Evolutionary conservation across 1,140 invertebrate genomes (phyloP), one percentile per base, ranked within the genome.

Genomic region (Chymomyza costata): DNA sequence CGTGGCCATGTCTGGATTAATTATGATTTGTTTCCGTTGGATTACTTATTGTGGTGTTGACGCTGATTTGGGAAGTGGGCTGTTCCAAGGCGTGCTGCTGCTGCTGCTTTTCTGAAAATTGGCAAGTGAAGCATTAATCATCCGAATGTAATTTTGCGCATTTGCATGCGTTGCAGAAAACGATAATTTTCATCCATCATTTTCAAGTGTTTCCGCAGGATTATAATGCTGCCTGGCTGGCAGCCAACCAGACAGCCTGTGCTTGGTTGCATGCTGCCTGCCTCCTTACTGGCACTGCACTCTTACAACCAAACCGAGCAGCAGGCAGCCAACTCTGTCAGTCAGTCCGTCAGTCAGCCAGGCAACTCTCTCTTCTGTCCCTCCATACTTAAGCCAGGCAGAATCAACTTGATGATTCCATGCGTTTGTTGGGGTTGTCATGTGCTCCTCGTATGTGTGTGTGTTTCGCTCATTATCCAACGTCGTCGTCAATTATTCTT

Each of bases 171-270:
- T 80, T 78, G 67, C 73, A 73, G 67, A 61, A 78, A 80, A 66
- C 74, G 73, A 78, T 80, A 78, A 78, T 78, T 80, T 78, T 67
- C 73, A 78, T 78, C 64, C 73, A 78, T 78, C 73, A 78, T 80
- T 78, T 73, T 78, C 73, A 78, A 78, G 73, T 78, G 73, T 73
- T 78, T 78, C 73, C 73, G 64, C 74, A 65, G 73, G 71, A 65
- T 65, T 65, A 66, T 63, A 63, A 63, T 58, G 57, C 32, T 34
- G 32, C 3, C 32, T n/a, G 48, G 30, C 46, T 50, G 39, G 50
- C 19, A 61, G 35, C 30, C 18, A 19, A 14, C 5, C 16, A 15
- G 18, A 39, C 21, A 25, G 8, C 21, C 21, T 15, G 41, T 3
- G 21, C 21, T 5, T 25, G 3, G 21, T 25, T 3, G 21, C 21